These are phyloP conservation scores for Acropora tenuis DNA, from an alignment of 64 coral and sea anemone species.

Conservation along the genomic window DNA sequence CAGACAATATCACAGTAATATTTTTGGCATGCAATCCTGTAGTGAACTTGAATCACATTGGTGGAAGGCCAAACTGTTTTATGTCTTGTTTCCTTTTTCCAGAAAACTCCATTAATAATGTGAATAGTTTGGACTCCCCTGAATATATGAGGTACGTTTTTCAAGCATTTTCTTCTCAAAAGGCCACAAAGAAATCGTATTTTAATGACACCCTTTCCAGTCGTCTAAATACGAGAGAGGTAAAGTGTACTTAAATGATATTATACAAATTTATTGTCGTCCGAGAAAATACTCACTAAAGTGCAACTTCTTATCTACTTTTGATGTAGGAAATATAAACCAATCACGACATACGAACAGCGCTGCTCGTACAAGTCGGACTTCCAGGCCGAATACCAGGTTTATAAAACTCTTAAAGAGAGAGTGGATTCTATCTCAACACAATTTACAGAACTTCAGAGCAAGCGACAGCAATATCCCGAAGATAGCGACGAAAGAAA, in stretches of 20 bases:
- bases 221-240: no score
- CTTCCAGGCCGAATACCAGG: conserved; percentile 68
- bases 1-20: no score
- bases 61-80: neutral
- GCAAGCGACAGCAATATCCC: conserved; percentile 59
- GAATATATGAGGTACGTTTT: conserved; percentile 18
- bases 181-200: neutral
- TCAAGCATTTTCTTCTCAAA: neutral
- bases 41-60: no score
- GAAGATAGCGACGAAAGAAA: conserved; percentile 66
- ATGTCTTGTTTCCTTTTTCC: neutral
- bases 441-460: conserved; percentile 78
- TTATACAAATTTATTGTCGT: no score
- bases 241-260: no score
- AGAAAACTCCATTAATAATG: conserved; percentile 46
- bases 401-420: conserved; percentile 60
- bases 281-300: neutral
- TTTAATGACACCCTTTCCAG: neutral
- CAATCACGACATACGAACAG: conserved; percentile 79
- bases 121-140: conserved; percentile 34
- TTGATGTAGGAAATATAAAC: conserved; percentile 72
- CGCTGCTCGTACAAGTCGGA: conserved; percentile 80
- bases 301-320: neutral
- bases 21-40: no score
- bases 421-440: conserved; percentile 62